Percentiles rank a stretch among this genome's conserved stretches.
phyloP scores from a whole-genome alignment of 37 sponge, comb jelly and placozoan genomes.

The Aphrocallistes beatrix region DNA sequence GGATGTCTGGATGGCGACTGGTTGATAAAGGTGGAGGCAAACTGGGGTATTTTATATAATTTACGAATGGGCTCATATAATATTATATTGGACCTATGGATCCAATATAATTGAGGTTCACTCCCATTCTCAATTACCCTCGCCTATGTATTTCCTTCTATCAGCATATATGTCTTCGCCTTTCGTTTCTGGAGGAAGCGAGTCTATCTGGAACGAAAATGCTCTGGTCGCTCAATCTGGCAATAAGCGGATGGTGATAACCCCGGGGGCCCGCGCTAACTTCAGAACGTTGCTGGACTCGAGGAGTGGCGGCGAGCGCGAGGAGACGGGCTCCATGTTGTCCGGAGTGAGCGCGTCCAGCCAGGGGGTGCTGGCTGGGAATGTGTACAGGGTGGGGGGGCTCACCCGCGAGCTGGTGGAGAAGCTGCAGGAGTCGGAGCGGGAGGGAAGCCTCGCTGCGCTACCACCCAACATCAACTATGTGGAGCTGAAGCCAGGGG shows the following conservation, averaged over 20 bases:
- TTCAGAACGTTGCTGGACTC: not conserved
- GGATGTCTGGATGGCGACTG: too few relatives aligned
- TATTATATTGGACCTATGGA: too few relatives aligned
- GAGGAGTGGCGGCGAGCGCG: not conserved
- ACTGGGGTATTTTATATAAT: too few relatives aligned
- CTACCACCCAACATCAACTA: not conserved
- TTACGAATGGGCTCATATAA: too few relatives aligned
- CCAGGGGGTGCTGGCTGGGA: not conserved
- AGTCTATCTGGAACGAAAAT: not conserved
- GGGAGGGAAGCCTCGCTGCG: not conserved
- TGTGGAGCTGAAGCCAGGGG: not conserved
- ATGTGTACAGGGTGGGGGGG: not conserved
- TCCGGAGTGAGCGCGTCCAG: not conserved
- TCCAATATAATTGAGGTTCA: too few relatives aligned
- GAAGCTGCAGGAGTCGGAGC: not conserved
- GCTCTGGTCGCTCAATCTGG: not conserved
- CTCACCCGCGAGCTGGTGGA: not conserved
- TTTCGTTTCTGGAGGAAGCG: not conserved
- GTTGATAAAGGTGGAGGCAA: too few relatives aligned
- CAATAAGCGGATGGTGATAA: not conserved
- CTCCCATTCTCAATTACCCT: too few relatives aligned
- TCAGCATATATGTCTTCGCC: not conserved
- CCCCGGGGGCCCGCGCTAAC: not conserved
- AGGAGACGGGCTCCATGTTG: not conserved
- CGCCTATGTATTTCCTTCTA: too few relatives aligned